Evolutionary conservation across 1,140 invertebrate species (phyloP), one percentile per base, ranked within the genome.

Genomic region (Heterodera schachtii): DNA sequence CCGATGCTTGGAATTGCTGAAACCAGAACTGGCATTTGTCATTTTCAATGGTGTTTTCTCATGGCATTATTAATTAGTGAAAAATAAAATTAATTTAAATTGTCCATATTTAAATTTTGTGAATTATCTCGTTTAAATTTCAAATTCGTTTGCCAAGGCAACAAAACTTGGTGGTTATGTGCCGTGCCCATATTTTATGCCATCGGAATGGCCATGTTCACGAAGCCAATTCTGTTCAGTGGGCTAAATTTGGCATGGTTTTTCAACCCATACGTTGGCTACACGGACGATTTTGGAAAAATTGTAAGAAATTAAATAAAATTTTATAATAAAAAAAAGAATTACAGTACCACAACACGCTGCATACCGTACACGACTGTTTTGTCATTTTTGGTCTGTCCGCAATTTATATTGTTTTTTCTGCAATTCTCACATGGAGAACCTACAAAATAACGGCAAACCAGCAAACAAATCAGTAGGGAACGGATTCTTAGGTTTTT

Each of bases 261-360:
- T 77, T 75, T 81, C 71, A 76, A 81, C 49, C 80, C 80, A 21
- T 79, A 78, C 70, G 74, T 76, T 43, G 80, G 80, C 6, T 81
- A 81, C 66, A 31, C 41, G 57, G 71, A 81, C 60, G 64, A 52
- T 81, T 47, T 64, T 60, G 71, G 47, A 1, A 31, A 80, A 77
- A 80, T 60, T 64, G 57, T 64, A 19, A 19, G 44, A 3, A 16
- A 0, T 3, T 8, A 52, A 52, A 8, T 66, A 19, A 19, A 66
- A 60, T 16, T 60, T 60, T 19, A 3, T 67, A 44, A 77, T 43
- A n/a, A 49, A 46, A 46, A 74, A 21, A n/a, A 21, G 8, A 47
- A n/a, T 64, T 78, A 2, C 13, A 78, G 77, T 78, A 78, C 8
- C 47, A 69, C n/a, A 78, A 69, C 9, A 31, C 41, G 31, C 31